Base-by-base conservation (phyloP, 2,888 invertebrate genomes). In the Melinopterus prodromus region DNA sequence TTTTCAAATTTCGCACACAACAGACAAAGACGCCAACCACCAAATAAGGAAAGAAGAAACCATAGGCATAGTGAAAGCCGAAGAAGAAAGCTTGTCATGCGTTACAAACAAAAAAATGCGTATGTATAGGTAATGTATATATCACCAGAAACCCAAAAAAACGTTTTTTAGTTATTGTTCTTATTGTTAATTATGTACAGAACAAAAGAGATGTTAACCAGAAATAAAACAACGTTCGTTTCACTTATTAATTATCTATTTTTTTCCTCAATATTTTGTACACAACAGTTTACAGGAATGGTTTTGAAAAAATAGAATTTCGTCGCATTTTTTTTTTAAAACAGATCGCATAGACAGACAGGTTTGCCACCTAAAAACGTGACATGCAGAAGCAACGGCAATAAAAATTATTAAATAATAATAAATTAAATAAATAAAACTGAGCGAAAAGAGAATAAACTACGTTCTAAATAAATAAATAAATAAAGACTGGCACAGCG, bases 401-500 rank as follows among this genome's bases (percentile, higher is more conserved):
- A 71, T 15, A 15, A 71, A 71, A 74, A 36, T 74, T n/a, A 26
- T 16, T 15, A 71, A 71, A n/a, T 71, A 71, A 71, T 26, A 26
- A 26, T 71, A 26, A 12, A 16, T 16, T 12, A 71, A 71, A 71
- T 71, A 71, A 71, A 71, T 71, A 35, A 71, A 71, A 71, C 12
- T n/a, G 71, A 71, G 71, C 71, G n/a, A 26, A 26, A 71, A 71
- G 71, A 71, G 6, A 16, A 70, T 70, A n/a, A 16, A 14, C 71
- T 16, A 71, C 15, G 71, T 71, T 69, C 75, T 35, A 35, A 75
- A 15, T 75, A 75, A 75, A 35, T 35, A 75, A 75, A 75, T 75
- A 75, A 75, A 75, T 75, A 16, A 71, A 75, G 37, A 75, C 37
- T 75, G 75, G 69, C 53, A 16, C 53, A 76, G 76, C 76, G 35